Evolutionary conservation across 2,888 invertebrate genomes (phyloP).

Genomic region (Drosophila infuscata): DNA sequence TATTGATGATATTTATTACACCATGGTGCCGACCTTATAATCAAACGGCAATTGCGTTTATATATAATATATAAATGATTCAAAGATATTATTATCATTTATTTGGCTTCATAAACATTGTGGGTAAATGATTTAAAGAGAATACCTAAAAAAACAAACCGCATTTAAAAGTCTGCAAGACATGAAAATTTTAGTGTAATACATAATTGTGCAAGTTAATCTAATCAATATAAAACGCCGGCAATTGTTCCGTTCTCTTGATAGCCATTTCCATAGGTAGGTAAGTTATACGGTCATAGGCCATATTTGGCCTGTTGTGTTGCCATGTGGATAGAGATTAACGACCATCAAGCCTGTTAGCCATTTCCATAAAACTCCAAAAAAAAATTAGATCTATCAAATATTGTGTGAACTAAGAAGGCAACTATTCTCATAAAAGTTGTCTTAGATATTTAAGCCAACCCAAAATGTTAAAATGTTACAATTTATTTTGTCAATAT

Average conservation of each 20-base stretch:
- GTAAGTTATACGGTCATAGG: no score
- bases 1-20: constrained; percentile 18
- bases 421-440: background rate
- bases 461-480: background rate
- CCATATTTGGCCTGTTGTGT: no score
- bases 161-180: background rate
- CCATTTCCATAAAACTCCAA: background rate
- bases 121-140: background rate
- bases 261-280: background rate
- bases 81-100: no score
- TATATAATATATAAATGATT: constrained; percentile 1
- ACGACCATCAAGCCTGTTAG: background rate
- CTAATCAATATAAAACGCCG: background rate
- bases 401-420: background rate
- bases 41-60: constrained; percentile 2
- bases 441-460: background rate
- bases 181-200: background rate
- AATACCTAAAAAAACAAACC: background rate
- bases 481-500: background rate
- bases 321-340: no score
- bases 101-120: background rate
- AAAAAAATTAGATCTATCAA: background rate
- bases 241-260: background rate
- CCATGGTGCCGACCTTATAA: constrained; percentile 21
- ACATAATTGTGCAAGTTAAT: background rate